phyloP scores from a whole-genome alignment of 2,113 vertebrate genomes.

The Arenaria interpres region DNA sequence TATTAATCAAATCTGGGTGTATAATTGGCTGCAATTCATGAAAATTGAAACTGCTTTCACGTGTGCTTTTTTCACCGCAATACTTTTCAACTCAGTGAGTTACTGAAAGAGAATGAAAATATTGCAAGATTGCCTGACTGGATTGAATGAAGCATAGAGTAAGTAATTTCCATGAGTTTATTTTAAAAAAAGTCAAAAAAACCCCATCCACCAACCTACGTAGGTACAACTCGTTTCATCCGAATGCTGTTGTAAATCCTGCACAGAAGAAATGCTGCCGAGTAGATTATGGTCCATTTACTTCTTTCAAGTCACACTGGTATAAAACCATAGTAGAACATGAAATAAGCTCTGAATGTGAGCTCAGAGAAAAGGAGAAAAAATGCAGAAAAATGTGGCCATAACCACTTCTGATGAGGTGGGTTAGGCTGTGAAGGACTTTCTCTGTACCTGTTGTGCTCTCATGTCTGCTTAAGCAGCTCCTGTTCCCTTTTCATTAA shows the following conservation, averaged over 20 bases:
- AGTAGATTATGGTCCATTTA: not conserved
- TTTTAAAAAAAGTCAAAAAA: not conserved
- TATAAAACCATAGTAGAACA: not conserved
- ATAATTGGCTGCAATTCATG: conserved; percentile 15
- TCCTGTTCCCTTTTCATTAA: not conserved
- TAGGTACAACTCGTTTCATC: not conserved
- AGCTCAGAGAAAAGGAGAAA: not conserved
- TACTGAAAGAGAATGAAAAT: conserved; percentile 18
- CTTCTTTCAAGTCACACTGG: not conserved
- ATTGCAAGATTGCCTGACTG: not conserved
- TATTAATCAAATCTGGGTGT: conserved; percentile 7
- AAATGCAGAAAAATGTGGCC: not conserved
- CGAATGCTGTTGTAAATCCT: not conserved
- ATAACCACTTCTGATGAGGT: not conserved
- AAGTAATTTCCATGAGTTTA: not conserved
- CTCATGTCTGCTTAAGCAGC: not conserved
- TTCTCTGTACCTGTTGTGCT: not conserved
- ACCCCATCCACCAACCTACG: rapidly evolving
- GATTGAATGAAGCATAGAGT: not conserved
- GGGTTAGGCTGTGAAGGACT: not conserved
- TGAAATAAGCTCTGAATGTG: not conserved
- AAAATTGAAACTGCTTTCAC: conserved; percentile 35
- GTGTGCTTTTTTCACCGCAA: not conserved
- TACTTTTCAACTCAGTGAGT: not conserved
- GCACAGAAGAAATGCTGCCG: not conserved